Conservation (phyloP, 2,797 vertebrate species). For the Cuculus canorus region DNA sequence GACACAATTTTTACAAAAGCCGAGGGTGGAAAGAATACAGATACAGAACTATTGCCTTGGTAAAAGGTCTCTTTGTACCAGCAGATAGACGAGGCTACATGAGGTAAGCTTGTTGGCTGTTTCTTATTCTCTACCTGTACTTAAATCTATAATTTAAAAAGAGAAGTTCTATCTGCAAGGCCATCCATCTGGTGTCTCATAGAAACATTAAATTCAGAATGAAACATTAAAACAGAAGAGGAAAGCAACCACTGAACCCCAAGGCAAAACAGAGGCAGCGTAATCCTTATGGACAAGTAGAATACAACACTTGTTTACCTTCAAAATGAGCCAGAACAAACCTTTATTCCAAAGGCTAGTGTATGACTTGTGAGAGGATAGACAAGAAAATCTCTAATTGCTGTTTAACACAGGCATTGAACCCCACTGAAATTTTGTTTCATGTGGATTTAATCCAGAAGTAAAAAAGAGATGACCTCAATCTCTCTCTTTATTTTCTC, state of each 20-base stretch:
- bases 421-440: background rate
- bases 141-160: conserved; percentile 30
- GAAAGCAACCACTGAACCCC: background rate
- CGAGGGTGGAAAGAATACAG: background rate
- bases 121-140: background rate
- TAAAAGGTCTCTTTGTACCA: background rate
- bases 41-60: background rate
- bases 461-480: background rate
- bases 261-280: conserved; percentile 21
- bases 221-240: conserved; percentile 25
- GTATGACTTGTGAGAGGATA: background rate
- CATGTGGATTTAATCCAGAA: background rate
- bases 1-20: background rate
- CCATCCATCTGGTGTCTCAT: background rate
- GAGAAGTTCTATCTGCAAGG: background rate
- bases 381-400: background rate
- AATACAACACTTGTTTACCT: background rate
- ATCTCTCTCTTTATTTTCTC: background rate
- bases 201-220: conserved; percentile 2
- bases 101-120: background rate
- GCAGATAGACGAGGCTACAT: background rate
- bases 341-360: background rate
- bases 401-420: background rate
- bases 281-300: background rate
- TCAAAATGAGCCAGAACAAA: background rate